Conservation (phyloP, 1,140 invertebrate species). For the Zaprionus tsacasi region DNA sequence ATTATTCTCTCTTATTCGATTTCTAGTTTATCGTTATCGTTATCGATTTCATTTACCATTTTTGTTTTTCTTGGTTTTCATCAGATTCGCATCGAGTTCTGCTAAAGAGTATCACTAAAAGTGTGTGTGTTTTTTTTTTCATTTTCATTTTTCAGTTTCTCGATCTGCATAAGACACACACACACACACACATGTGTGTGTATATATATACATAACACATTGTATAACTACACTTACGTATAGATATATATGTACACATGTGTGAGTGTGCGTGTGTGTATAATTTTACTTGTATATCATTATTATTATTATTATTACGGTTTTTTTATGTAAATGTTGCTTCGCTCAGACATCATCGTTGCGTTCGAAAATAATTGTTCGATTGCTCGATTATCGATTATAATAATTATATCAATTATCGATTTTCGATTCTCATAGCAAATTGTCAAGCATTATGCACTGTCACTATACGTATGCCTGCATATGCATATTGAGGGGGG, state of each 20-base stretch:
- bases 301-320: slow-evolving; percentile 1
- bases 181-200: slow-evolving; percentile 16
- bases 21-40: slow-evolving; percentile 36
- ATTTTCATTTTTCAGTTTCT: slow-evolving; percentile 8
- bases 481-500: slow-evolving; percentile 27
- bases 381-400: not conserved
- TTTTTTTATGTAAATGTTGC: slow-evolving; percentile 35
- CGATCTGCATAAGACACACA: not conserved
- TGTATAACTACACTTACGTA: slow-evolving; percentile 19
- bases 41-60: not conserved
- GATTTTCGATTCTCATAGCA: slow-evolving; percentile 24
- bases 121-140: slow-evolving; percentile 28
- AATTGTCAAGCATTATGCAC: slow-evolving; percentile 13
- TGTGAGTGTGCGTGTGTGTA: slow-evolving; percentile 1
- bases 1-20: slow-evolving; percentile 35
- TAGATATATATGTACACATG: slow-evolving; percentile 8
- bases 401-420: not conserved
- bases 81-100: slow-evolving; percentile 50
- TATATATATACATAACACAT: too few relatives aligned
- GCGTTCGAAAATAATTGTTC: slow-evolving; percentile 28
- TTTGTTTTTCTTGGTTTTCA: slow-evolving; percentile 33
- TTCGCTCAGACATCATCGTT: slow-evolving; percentile 29
- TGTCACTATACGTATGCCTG: slow-evolving; percentile 18
- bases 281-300: slow-evolving; percentile 16
- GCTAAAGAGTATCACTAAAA: slow-evolving; percentile 73